phyloP scores from a whole-genome alignment of 2,888 invertebrate species.

The Leptinotarsa peninsularis region DNA sequence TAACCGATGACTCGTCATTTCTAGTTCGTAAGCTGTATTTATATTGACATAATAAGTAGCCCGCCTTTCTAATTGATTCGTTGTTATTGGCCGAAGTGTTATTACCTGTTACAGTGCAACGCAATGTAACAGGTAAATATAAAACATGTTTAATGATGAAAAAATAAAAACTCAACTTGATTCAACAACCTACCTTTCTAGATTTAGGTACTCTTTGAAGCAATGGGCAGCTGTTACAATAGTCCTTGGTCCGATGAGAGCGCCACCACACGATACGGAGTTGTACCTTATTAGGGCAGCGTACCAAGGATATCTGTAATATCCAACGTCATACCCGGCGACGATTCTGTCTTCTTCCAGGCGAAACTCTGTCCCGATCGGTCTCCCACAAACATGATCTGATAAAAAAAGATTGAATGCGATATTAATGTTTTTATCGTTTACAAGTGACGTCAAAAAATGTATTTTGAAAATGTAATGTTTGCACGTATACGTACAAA shows the following conservation, averaged over 20 bases:
- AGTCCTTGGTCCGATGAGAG: conserved; percentile 58
- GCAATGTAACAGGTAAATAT: too few species aligned
- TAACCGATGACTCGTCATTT: too few species aligned
- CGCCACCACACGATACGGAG: conserved; percentile 60
- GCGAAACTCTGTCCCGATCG: conserved; percentile 49
- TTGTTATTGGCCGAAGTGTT: too few species aligned
- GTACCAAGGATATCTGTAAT: conserved; percentile 64
- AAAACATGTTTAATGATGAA: too few species aligned
- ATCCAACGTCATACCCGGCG: conserved; percentile 63
- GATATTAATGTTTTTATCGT: neutral
- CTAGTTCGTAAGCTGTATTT: too few species aligned
- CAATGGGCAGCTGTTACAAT: conserved; percentile 65
- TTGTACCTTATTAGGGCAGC: conserved; percentile 56
- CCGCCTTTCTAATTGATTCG: too few species aligned
- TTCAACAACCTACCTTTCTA: conserved; percentile 39
- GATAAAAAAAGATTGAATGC: conserved; percentile 7
- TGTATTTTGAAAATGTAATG: too few species aligned
- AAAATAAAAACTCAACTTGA: too few species aligned
- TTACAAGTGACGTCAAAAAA: too few species aligned
- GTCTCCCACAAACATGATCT: conserved; percentile 54
- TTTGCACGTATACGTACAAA: too few species aligned
- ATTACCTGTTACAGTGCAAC: too few species aligned
- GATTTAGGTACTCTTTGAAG: conserved; percentile 55
- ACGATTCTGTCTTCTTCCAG: conserved; percentile 57
- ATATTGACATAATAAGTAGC: too few species aligned